Evolutionary conservation across 2,113 vertebrate species (phyloP).

Genomic region (Dicerorhinus sumatrensis): DNA sequence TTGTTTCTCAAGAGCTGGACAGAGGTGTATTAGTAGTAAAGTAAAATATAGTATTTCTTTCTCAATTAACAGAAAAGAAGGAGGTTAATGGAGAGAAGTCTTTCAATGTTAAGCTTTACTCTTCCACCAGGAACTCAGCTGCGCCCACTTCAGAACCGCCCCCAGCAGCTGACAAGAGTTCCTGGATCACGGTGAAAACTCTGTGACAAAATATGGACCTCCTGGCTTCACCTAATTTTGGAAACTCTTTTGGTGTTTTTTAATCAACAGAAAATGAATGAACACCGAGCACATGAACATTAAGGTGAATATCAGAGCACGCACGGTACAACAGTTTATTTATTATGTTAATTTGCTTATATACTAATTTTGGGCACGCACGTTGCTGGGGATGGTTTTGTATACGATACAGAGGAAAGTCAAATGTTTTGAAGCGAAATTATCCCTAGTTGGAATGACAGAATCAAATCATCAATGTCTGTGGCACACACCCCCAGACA

Average conservation of each 20-base stretch:
- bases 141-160: neutral
- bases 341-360: neutral
- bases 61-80: neutral
- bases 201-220: neutral
- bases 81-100: neutral
- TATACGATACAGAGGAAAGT: neutral
- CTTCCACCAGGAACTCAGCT: neutral
- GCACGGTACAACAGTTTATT: too few relatives aligned
- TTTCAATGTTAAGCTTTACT: neutral
- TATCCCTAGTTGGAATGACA: neutral
- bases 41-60: neutral
- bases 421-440: neutral
- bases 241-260: neutral
- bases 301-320: neutral
- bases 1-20: neutral
- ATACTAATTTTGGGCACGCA: neutral
- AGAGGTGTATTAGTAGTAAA: neutral
- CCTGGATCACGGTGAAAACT: neutral
- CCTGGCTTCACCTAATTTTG: neutral
- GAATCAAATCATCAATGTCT: neutral
- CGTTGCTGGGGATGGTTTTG: neutral
- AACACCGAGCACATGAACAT: neutral
- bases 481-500: neutral
- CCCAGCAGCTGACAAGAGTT: neutral
- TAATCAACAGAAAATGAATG: neutral